A percentile compares a stretch with the other conserved stretches of the same genome.
Evolutionary conservation across 2,888 invertebrate genomes (phyloP).

Genomic region (Ctena decussata): DNA sequence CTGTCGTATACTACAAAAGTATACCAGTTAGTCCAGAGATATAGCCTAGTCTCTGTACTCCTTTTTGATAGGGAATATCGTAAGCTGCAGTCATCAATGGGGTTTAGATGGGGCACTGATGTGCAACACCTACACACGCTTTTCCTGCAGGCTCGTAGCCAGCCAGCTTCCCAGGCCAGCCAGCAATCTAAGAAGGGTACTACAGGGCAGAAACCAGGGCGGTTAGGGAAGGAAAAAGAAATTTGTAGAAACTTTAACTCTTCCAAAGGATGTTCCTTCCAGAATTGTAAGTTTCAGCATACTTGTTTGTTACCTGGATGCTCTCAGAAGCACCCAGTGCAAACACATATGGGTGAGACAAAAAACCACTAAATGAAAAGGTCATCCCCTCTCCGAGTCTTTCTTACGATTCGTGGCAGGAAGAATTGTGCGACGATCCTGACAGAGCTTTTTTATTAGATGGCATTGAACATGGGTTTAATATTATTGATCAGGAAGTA

Average conservation of each 20-base stretch:
- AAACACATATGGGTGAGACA: neutral
- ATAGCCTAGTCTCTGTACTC: neutral
- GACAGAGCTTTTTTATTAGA: slow-evolving; percentile 9
- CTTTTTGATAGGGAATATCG: neutral
- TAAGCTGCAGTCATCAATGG: neutral
- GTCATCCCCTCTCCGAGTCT: slow-evolving; percentile 13
- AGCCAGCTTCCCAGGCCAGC: neutral
- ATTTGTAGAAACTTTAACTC: slow-evolving; percentile 12
- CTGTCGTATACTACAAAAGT: neutral
- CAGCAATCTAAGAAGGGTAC: neutral
- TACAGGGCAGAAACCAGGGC: neutral
- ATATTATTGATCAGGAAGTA: neutral
- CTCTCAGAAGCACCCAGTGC: neutral
- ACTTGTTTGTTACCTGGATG: slow-evolving; percentile 20
- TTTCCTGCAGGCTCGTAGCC: neutral
- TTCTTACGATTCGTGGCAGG: neutral
- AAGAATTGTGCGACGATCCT: slow-evolving; percentile 10
- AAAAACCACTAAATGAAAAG: slow-evolving; percentile 19
- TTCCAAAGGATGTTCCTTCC: neutral
- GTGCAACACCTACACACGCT: slow-evolving; percentile 19
- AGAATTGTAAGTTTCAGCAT: slow-evolving; percentile 11
- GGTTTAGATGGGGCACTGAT: neutral
- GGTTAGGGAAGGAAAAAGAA: neutral
- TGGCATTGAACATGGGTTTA: slow-evolving; percentile 1
- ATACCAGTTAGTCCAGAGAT: neutral